Conservation (phyloP, 2,888 invertebrate genomes). For the Lycophotia porphyrea region DNA sequence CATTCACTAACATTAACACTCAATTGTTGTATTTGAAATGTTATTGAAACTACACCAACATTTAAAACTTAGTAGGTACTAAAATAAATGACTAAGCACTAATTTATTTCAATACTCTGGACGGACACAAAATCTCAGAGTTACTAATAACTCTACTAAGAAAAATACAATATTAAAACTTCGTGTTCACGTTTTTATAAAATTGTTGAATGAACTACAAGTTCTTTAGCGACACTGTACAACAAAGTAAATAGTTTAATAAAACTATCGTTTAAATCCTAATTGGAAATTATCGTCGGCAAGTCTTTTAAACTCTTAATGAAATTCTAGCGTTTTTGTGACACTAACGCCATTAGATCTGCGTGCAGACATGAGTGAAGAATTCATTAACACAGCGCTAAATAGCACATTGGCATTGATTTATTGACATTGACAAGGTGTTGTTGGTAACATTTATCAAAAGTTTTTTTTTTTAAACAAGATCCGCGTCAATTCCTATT, state of each 20-base stretch:
- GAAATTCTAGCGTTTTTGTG: conserved; percentile 63
- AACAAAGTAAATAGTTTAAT: conserved; percentile 45
- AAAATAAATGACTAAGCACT: not conserved
- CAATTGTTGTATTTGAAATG: not conserved
- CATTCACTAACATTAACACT: not conserved
- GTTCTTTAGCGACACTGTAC: conserved; percentile 10
- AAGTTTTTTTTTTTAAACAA: not conserved
- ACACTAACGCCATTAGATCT: conserved; percentile 39
- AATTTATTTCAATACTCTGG: not conserved
- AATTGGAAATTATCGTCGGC: conserved; percentile 57
- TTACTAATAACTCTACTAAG: not conserved
- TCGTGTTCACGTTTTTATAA: not conserved
- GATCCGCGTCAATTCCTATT: not conserved
- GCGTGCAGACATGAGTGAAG: conserved; percentile 5
- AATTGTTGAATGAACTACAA: conserved; percentile 9
- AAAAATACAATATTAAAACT: conserved; percentile 9
- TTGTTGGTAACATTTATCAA: not conserved
- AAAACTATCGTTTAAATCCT: conserved; percentile 57
- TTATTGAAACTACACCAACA: not conserved
- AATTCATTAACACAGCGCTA: not conserved
- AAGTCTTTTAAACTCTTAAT: conserved; percentile 60
- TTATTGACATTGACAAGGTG: not conserved
- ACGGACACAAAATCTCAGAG: too few species aligned
- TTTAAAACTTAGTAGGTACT: not conserved
- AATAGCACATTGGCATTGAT: not conserved